phyloP scores from a whole-genome alignment of 1,140 invertebrate species.

The Drosophila orena region DNA sequence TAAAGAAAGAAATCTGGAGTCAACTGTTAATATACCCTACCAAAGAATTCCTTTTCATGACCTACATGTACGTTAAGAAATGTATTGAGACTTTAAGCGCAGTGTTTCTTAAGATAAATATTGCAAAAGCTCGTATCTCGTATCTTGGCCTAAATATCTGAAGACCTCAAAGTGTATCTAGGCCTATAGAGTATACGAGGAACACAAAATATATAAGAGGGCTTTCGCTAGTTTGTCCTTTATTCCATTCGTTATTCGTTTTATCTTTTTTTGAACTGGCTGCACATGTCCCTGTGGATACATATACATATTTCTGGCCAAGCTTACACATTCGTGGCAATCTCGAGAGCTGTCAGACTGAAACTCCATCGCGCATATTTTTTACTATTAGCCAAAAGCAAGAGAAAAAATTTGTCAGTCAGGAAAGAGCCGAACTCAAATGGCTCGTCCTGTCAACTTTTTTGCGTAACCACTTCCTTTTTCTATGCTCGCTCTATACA shows the following conservation, averaged over 20 bases:
- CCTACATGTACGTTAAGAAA: too few species aligned
- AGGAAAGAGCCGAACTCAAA: constrained; percentile 70
- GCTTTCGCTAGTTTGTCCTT: constrained; percentile 24
- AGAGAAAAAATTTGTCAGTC: constrained; percentile 57
- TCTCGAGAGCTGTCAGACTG: constrained; percentile 73
- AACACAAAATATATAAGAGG: background rate
- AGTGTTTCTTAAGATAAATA: too few species aligned
- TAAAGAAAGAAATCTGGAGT: background rate
- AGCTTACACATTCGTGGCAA: constrained; percentile 74
- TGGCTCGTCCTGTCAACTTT: constrained; percentile 71
- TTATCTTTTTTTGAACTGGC: constrained; percentile 4
- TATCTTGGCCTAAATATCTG: too few species aligned
- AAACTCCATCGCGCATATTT: constrained; percentile 66
- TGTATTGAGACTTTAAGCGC: too few species aligned
- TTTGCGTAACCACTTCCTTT: constrained; percentile 54
- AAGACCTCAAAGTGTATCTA: background rate
- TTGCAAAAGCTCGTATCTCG: too few species aligned
- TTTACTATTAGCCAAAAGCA: constrained; percentile 73
- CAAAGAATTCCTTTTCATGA: background rate
- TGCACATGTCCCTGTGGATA: constrained; percentile 18
- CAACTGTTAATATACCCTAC: background rate
- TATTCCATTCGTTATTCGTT: background rate
- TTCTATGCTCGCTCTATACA: constrained; percentile 19
- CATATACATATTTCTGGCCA: constrained; percentile 28
- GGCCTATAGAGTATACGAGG: background rate